Evolutionary conservation across 2,888 invertebrate genomes (phyloP).

Genomic region (Spilarctia lutea): DNA sequence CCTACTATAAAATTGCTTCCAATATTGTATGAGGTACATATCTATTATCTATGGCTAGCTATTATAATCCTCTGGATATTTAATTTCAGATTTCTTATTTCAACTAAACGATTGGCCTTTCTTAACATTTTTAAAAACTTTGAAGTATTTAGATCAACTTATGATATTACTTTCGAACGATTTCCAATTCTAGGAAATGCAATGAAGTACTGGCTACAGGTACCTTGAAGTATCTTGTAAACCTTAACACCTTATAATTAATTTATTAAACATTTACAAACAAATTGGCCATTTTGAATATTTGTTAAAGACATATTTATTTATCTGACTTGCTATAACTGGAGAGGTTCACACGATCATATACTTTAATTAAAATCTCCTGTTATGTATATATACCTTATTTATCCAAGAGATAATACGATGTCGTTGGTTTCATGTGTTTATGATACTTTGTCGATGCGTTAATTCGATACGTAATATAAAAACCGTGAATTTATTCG

Average conservation of each 20-base stretch:
- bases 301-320: constrained; percentile 21
- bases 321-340: constrained; percentile 34
- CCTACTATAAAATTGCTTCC: background rate
- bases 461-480: constrained; percentile 77
- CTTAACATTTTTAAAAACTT: background rate
- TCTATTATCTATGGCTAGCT: background rate
- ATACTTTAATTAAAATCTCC: constrained; percentile 55
- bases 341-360: constrained; percentile 47
- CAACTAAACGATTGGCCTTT: constrained; percentile 15
- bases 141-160: constrained; percentile 8
- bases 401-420: constrained; percentile 60
- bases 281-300: constrained; percentile 13
- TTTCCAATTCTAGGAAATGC: background rate
- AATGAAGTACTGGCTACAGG: background rate
- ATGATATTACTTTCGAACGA: constrained; percentile 2
- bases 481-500: constrained; percentile 80
- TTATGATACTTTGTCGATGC: constrained; percentile 58
- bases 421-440: constrained; percentile 57
- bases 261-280: constrained; percentile 14
- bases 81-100: constrained; percentile 17
- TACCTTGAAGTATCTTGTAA: constrained; percentile 2
- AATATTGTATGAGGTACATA: background rate
- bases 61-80: background rate
- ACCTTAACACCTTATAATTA: constrained; percentile 7
- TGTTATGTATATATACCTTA: constrained; percentile 43